phyloP scores from a whole-genome alignment of 2,888 invertebrate species.

The Rhamphomyia laevipes region DNA sequence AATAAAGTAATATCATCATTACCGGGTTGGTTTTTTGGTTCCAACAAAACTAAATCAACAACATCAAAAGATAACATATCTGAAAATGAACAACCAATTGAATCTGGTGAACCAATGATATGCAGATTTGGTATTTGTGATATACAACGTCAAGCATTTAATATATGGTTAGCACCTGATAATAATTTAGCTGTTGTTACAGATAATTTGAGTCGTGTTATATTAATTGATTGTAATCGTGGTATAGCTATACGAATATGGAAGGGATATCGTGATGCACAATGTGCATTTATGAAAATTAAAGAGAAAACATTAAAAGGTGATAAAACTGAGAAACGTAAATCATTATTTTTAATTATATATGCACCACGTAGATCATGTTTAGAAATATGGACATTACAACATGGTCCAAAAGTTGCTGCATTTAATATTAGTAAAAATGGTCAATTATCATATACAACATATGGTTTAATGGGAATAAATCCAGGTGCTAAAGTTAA shows the following conservation, averaged over 20 bases:
- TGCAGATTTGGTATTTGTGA: conserved; percentile 76
- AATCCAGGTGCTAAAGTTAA: conserved; percentile 44
- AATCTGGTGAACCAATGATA: conserved; percentile 52
- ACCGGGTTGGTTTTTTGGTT: conserved; percentile 49
- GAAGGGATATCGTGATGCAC: conserved; percentile 94
- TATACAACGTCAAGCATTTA: conserved; percentile 58
- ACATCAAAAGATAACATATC: conserved; percentile 17
- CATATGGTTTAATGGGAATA: conserved; percentile 69
- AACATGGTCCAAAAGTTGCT: conserved; percentile 80
- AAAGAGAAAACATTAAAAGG: conserved; percentile 44
- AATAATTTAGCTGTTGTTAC: conserved; percentile 65
- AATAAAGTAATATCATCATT: conserved; percentile 70
- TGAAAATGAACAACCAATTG: conserved; percentile 26
- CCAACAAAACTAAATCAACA: conserved; percentile 40
- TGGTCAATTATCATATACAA: conserved; percentile 67
- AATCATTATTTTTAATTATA: conserved; percentile 74
- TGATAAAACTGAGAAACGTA: conserved; percentile 30
- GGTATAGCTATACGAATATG: conserved; percentile 76
- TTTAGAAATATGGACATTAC: conserved; percentile 85
- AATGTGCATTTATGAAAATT: conserved; percentile 86
- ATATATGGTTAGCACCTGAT: conserved; percentile 62
- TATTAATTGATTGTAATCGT: conserved; percentile 68
- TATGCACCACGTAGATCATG: conserved; percentile 87
- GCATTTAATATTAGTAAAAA: conserved; percentile 82
- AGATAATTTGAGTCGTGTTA: conserved; percentile 80